These are phyloP conservation scores for Musca vetustissima DNA, from an alignment of 1,140 invertebrate genomes.

Conservation along the genomic window DNA sequence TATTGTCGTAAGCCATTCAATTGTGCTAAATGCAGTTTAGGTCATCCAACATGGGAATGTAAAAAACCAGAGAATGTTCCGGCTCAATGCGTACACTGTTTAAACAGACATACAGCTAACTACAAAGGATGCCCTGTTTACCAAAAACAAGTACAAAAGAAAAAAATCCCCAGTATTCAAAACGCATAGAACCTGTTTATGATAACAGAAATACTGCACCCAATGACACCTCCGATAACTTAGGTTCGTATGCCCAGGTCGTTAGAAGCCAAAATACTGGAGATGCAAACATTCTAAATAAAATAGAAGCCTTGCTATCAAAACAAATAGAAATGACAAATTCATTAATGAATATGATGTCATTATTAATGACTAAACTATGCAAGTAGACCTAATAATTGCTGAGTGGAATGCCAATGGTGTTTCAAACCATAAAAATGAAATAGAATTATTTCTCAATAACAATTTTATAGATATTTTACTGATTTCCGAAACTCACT, in stretches of 20 bases:
- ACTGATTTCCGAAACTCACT: conserved; percentile 20
- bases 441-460: conserved; percentile 14
- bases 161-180: background rate
- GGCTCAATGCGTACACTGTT: background rate
- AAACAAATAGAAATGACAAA: background rate
- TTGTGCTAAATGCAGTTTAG: conserved; percentile 7
- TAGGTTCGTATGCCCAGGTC: background rate
- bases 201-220: background rate
- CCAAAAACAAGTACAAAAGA: background rate
- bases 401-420: conserved; percentile 29
- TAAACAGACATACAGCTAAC: background rate
- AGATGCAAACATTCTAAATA: background rate
- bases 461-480: background rate
- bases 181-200: background rate
- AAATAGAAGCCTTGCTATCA: background rate
- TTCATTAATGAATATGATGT: conserved; percentile 6
- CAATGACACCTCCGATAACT: background rate
- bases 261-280: background rate
- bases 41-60: background rate
- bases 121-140: background rate
- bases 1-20: background rate
- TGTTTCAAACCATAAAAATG: conserved; percentile 9
- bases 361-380: conserved; percentile 16
- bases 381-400: conserved; percentile 20
- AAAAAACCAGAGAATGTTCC: background rate